phyloP scores from a whole-genome alignment of 2,888 invertebrate genomes.

The Apotomis capreana region DNA sequence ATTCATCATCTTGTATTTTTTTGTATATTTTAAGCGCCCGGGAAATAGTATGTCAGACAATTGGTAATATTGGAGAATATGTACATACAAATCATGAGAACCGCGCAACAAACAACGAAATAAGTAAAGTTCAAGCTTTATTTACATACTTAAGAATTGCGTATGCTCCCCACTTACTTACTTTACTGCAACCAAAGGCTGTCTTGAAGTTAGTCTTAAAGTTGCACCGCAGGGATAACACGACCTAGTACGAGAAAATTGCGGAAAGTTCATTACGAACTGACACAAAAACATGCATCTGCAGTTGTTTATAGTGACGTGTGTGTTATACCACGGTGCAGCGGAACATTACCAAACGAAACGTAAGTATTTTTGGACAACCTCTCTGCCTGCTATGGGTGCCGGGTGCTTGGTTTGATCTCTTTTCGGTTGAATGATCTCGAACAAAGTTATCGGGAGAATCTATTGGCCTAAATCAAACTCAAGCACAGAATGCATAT shows the following conservation, averaged over 20 bases:
- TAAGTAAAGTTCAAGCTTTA: slow-evolving; percentile 69
- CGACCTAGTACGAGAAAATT: slow-evolving; percentile 16
- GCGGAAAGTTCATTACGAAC: slow-evolving; percentile 11
- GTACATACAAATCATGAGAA: not conserved
- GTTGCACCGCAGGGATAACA: slow-evolving; percentile 57
- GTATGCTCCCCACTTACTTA: slow-evolving; percentile 69
- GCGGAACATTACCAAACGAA: slow-evolving; percentile 75
- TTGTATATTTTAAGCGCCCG: not conserved
- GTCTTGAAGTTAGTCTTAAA: slow-evolving; percentile 66
- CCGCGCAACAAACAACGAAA: slow-evolving; percentile 38
- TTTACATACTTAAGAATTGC: slow-evolving; percentile 79
- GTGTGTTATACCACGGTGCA: slow-evolving; percentile 62
- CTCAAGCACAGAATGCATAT: not conserved
- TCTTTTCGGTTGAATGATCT: slow-evolving; percentile 32
- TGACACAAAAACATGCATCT: slow-evolving; percentile 65
- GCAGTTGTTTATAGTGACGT: slow-evolving; percentile 71
- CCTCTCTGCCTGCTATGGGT: slow-evolving; percentile 43
- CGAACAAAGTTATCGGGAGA: not conserved
- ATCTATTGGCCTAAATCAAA: not conserved
- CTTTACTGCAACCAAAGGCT: slow-evolving; percentile 58
- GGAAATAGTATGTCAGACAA: not conserved
- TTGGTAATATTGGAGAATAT: not conserved
- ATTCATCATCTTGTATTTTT: no score
- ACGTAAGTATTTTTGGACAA: slow-evolving; percentile 69
- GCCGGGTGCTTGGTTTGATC: slow-evolving; percentile 29